Conservation (phyloP, 2,113 vertebrate genomes). For the Eurystomus gularis region DNA sequence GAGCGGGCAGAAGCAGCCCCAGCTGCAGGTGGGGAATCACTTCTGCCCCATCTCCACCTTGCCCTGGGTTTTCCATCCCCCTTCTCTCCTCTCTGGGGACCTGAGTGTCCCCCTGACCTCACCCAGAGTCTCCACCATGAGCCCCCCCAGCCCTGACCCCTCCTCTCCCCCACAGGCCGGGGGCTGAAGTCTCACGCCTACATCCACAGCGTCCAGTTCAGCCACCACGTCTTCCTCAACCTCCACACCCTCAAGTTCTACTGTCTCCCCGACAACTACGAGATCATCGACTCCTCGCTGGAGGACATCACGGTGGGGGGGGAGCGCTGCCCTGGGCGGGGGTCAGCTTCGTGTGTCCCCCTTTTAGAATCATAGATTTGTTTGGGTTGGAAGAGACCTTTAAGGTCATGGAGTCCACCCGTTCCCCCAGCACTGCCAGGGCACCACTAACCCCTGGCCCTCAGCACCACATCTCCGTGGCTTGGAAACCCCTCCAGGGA, state of each 20-base stretch:
- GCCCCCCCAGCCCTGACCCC: not conserved
- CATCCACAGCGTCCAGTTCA: conserved; percentile 96
- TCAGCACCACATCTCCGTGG: not conserved
- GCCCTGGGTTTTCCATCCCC: accelerated
- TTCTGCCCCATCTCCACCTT: not conserved
- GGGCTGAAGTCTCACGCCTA: conserved; percentile 96
- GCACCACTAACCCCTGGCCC: not conserved
- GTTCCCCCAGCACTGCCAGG: too few relatives aligned
- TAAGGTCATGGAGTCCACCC: too few relatives aligned
- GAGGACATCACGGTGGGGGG: conserved; percentile 93
- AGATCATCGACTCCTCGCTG: conserved; percentile 95
- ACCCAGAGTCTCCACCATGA: not conserved
- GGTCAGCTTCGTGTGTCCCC: accelerated
- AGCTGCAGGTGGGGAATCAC: accelerated
- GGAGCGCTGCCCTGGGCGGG: too few relatives aligned
- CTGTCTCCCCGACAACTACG: conserved; percentile 96
- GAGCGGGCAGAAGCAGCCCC: not conserved
- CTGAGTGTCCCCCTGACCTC: not conserved
- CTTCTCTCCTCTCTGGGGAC: too few relatives aligned
- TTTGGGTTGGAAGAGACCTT: not conserved
- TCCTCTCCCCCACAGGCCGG: conserved; percentile 76
- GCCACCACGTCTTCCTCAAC: conserved; percentile 96
- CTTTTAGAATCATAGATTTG: not conserved
- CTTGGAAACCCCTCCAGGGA: not conserved
- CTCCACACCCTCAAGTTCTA: conserved; percentile 97